These are phyloP conservation scores for Poeciliopsis presidionis DNA, from an alignment of 2,797 vertebrate genomes.

Conservation along the genomic window DNA sequence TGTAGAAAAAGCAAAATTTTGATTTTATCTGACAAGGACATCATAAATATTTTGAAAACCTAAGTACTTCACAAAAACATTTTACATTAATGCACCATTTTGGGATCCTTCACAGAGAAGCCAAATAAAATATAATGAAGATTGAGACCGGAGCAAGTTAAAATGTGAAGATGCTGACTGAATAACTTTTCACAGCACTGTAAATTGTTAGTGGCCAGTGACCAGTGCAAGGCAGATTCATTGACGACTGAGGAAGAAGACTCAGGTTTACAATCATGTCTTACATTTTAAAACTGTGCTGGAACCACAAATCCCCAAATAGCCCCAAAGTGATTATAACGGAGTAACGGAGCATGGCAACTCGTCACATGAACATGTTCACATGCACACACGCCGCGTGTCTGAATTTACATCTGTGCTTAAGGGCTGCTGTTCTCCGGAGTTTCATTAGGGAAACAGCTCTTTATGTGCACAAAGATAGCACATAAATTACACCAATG, in stretches of 20 bases:
- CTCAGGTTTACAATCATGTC: constrained; percentile 29
- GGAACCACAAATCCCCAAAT: constrained; percentile 33
- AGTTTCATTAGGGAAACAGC: constrained; percentile 66
- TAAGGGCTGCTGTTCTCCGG: constrained; percentile 44
- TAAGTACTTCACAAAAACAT: not conserved
- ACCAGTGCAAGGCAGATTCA: not conserved
- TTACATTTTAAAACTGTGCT: constrained; percentile 31
- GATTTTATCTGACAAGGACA: not conserved
- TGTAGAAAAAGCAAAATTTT: not conserved
- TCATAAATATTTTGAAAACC: not conserved
- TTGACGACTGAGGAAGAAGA: not conserved
- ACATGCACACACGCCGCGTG: not conserved
- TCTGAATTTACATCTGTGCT: constrained; percentile 42
- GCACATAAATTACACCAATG: constrained; percentile 64
- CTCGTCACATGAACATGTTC: constrained; percentile 19
- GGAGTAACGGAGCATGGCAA: constrained; percentile 59
- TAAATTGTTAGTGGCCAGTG: not conserved
- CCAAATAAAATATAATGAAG: not conserved
- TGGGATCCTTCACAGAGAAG: not conserved
- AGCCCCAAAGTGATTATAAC: constrained; percentile 50
- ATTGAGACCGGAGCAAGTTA: not conserved
- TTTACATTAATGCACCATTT: not conserved
- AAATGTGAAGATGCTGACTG: not conserved
- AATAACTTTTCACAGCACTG: no score
- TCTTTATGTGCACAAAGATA: constrained; percentile 44